phyloP scores from a whole-genome alignment of 2,797 vertebrate genomes.

The Periparus ater region DNA sequence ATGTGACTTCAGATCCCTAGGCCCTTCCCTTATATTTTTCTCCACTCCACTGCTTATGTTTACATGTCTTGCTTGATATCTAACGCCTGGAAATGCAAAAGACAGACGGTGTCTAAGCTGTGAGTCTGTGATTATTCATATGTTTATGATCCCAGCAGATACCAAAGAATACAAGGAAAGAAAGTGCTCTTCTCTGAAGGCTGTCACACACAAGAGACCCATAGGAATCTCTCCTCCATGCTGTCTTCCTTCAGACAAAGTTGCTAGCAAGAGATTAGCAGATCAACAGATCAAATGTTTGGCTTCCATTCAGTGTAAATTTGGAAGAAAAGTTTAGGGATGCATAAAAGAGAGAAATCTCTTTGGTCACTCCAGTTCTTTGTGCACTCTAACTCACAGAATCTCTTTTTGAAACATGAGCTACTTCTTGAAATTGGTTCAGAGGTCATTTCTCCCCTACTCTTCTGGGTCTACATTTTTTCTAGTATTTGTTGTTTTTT shows the following conservation, averaged over 20 bases:
- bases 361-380: neutral
- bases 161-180: neutral
- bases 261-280: neutral
- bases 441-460: neutral
- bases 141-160: neutral
- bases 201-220: rapidly evolving
- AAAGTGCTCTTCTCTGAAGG: neutral
- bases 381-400: neutral
- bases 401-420: neutral
- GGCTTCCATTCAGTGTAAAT: neutral
- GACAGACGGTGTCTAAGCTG: neutral
- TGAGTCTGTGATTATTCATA: neutral
- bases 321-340: neutral
- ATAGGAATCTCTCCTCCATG: neutral
- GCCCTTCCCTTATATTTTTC: neutral
- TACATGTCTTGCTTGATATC: neutral
- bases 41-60: neutral
- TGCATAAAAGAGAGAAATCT: neutral
- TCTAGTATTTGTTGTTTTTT: neutral
- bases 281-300: neutral
- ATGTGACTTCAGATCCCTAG: neutral
- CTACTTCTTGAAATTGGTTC: neutral
- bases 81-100: neutral
- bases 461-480: neutral
- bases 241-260: neutral